Evolutionary conservation across 1,140 invertebrate genomes (phyloP).

Genomic region (Apis dorsata): DNA sequence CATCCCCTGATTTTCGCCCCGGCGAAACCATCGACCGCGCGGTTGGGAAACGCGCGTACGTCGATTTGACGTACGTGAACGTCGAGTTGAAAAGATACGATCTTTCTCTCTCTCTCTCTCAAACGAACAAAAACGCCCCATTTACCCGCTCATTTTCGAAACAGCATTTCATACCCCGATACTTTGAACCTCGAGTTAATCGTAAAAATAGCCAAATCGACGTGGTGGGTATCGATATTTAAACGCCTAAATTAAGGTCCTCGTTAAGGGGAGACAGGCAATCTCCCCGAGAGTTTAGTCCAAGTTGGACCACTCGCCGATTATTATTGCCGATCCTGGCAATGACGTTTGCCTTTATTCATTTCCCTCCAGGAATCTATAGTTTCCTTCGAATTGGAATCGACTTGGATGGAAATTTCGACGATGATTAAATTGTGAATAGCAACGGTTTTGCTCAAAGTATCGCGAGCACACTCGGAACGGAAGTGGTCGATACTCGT

Average conservation of each 20-base stretch:
- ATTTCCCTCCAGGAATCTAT: constrained; percentile 4
- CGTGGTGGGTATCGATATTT: constrained; percentile 46
- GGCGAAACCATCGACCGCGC: constrained; percentile 24
- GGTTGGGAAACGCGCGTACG: background rate
- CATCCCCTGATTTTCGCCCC: constrained; percentile 63
- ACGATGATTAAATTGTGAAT: background rate
- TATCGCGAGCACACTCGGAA: no score
- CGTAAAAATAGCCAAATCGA: constrained; percentile 1
- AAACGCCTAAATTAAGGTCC: no score
- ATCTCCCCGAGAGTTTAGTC: constrained; percentile 45
- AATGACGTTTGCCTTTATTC: constrained; percentile 54
- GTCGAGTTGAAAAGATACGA: no score
- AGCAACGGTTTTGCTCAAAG: no score
- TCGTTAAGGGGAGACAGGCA: constrained; percentile 50
- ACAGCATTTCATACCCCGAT: background rate
- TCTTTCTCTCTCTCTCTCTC: background rate
- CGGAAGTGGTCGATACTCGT: no score
- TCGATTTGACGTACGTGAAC: no score
- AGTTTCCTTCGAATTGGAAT: constrained; percentile 30
- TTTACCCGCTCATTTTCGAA: no score
- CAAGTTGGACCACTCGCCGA: constrained; percentile 45
- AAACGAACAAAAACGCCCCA: no score
- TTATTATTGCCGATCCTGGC: constrained; percentile 46
- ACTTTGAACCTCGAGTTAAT: background rate
- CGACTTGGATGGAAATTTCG: constrained; percentile 29